A percentile compares a stretch with the other conserved stretches of the same genome.
phyloP scores from a whole-genome alignment of 2,888 invertebrate species.

The Therioaphis trifolii region DNA sequence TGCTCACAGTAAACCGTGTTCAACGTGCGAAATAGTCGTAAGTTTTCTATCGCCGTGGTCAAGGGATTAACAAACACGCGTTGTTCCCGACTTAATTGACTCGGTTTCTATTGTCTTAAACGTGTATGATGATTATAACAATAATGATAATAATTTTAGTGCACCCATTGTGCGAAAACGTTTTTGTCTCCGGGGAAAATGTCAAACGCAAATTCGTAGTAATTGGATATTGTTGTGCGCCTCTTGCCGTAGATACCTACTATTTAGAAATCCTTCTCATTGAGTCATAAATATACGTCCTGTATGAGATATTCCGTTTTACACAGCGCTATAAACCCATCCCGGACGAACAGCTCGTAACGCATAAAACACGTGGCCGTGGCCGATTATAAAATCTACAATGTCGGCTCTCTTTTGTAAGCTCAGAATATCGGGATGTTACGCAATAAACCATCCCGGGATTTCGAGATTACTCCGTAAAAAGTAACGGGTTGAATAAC shows the following conservation, averaged over 20 bases:
- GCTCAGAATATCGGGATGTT: no score
- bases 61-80: no score
- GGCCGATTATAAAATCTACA: no score
- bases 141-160: not conserved
- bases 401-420: no score
- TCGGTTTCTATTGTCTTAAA: slow-evolving; percentile 19
- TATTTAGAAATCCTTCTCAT: slow-evolving; percentile 21
- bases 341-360: not conserved
- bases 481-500: no score
- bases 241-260: not conserved
- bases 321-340: not conserved
- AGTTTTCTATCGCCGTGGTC: no score
- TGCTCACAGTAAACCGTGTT: no score
- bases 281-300: slow-evolving; percentile 36
- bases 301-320: not conserved
- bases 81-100: slow-evolving; percentile 14
- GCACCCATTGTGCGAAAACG: slow-evolving; percentile 5
- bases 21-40: no score
- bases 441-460: no score
- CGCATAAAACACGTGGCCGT: not conserved
- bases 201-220: not conserved
- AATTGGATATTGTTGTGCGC: not conserved
- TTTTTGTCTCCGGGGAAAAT: slow-evolving; percentile 30
- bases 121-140: not conserved
- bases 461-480: no score